Conservation (phyloP, 2,113 vertebrate species). For the Symphodus melops region DNA sequence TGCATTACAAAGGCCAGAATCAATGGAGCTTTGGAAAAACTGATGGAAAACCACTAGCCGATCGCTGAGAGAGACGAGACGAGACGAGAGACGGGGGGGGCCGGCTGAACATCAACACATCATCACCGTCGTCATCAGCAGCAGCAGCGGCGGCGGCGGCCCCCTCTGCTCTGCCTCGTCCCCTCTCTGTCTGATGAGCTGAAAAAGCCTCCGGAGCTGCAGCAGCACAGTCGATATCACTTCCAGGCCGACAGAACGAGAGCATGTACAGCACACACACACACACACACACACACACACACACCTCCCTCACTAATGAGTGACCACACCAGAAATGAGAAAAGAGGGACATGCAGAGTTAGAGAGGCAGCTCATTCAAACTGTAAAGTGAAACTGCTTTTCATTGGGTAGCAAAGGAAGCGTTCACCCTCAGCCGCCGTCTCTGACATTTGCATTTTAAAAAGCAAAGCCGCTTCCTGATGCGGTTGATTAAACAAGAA, state of each 20-base stretch:
- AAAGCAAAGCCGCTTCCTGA: constrained; percentile 42
- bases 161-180: neutral
- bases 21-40: constrained; percentile 82
- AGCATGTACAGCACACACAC: constrained; percentile 6
- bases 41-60: constrained; percentile 75
- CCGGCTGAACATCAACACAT: constrained; percentile 31
- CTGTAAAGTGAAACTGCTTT: constrained; percentile 34
- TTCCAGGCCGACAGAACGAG: constrained; percentile 25
- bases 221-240: constrained; percentile 39
- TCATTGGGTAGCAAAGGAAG: neutral
- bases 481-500: constrained; percentile 43
- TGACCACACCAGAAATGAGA: neutral
- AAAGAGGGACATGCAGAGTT: neutral
- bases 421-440: constrained; percentile 16
- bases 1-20: constrained; percentile 66
- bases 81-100: constrained; percentile 9
- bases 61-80: constrained; percentile 51
- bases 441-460: constrained; percentile 53
- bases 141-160: neutral
- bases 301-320: constrained; percentile 33
- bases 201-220: constrained; percentile 36
- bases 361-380: neutral
- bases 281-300: neutral
- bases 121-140: constrained; percentile 14
- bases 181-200: constrained; percentile 13